These are phyloP conservation scores for Heliconius ismenius DNA, from an alignment of 2,888 invertebrate species.

Conservation along the genomic window DNA sequence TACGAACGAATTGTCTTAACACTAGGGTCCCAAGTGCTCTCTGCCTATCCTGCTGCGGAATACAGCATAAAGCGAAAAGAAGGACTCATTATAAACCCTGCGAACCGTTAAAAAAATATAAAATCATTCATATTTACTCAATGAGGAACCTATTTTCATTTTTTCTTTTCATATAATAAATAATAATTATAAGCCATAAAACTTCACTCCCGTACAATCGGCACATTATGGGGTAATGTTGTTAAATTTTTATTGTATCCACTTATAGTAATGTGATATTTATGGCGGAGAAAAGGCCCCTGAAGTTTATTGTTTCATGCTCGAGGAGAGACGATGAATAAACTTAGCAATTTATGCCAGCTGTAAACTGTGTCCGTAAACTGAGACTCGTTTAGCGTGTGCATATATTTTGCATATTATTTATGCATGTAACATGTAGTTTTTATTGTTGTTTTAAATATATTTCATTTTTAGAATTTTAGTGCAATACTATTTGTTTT, in stretches of 20 bases:
- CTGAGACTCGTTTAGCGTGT: constrained; percentile 49
- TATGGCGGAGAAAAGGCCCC: constrained; percentile 65
- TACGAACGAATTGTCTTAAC: too few species aligned
- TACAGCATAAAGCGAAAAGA: too few species aligned
- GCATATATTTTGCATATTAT: constrained; percentile 52
- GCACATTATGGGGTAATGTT: constrained; percentile 57
- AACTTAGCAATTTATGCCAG: constrained; percentile 66
- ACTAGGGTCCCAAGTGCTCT: too few species aligned
- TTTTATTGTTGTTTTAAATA: not conserved
- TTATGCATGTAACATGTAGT: constrained; percentile 24
- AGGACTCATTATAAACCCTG: too few species aligned
- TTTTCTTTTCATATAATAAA: constrained; percentile 22
- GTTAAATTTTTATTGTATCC: constrained; percentile 69
- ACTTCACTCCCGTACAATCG: constrained; percentile 32
- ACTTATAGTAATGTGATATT: constrained; percentile 76
- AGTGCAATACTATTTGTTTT: not conserved
- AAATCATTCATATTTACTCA: not conserved
- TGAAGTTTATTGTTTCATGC: constrained; percentile 72
- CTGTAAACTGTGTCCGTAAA: constrained; percentile 59
- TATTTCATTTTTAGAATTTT: not conserved
- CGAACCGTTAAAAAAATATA: not conserved
- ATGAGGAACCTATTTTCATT: not conserved
- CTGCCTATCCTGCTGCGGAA: too few species aligned
- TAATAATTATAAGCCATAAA: constrained; percentile 31
- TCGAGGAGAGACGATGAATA: constrained; percentile 67